Evolutionary conservation across 2,113 vertebrate genomes (phyloP), one percentile per base, ranked within the genome.

Genomic region (Apteryx mantelli): DNA sequence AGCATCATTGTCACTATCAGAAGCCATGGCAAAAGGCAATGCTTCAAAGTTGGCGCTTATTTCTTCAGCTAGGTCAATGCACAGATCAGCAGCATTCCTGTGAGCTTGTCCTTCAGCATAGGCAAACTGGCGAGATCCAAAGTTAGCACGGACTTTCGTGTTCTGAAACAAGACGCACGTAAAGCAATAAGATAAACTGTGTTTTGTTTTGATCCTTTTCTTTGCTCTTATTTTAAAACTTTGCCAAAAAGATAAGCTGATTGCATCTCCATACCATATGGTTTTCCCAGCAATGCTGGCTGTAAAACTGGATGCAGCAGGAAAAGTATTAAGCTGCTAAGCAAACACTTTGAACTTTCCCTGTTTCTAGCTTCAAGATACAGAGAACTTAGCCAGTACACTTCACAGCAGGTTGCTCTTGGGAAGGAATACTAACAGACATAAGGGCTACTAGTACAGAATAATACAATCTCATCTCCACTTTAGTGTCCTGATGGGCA

Each of bases 21-120:
- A 99, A 42, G 99, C 99, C 99, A 99, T 99, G 82, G 99, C 99
- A 74, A 99, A 99, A 46, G 99, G 99, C 70, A 99, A 93, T 2
- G 99, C 99, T 97, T 99, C 99, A 28, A 99, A 99, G 98, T 99
- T 99, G 79, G 99, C 99, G 1, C 99, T 99, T 89, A 99, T 99
- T 97, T 99, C 99, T 82, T 99, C 99, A 2, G 99, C 99, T 5
- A 99, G 98, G 97, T 99, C 99, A 3, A 99, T 98, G 88, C 99
- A 99, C 50, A 99, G 97, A 97, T 99, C 99, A 0, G 99, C 99
- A 0, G 99, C 99, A 1, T 99, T 99, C 68, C 99, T 98, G 98
- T 99, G 99, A 14, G 99, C 99, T 96, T 99, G 99, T 10, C 99
- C 99, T 97, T 99, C 99, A 3, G 99, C 99, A 2, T 99, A 99